Conservation (phyloP, 2,113 vertebrate genomes). For the Psittacara wagleri region DNA sequence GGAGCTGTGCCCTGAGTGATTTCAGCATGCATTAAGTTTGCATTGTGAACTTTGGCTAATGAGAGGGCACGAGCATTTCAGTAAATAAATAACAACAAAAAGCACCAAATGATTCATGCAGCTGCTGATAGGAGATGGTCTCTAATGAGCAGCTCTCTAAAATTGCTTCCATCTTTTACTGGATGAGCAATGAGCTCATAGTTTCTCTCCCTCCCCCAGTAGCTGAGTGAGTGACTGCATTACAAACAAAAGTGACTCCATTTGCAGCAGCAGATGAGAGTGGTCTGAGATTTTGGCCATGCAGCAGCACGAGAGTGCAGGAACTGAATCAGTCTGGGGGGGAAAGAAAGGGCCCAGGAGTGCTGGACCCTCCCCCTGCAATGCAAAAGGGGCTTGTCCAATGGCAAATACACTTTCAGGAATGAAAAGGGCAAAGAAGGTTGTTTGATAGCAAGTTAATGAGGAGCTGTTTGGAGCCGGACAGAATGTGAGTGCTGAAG, state of each 20-base stretch:
- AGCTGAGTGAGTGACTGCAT: not conserved
- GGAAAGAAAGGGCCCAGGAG: not conserved
- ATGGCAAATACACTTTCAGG: not conserved
- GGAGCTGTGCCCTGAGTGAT: not conserved
- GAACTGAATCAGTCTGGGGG: not conserved
- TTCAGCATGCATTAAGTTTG: not conserved
- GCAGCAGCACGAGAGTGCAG: not conserved
- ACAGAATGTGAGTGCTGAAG: not conserved
- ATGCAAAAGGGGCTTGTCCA: not conserved
- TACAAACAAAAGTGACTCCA: not conserved
- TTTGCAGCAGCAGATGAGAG: not conserved
- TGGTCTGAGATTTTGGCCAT: not conserved
- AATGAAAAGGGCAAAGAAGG: not conserved
- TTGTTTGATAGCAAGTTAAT: constrained; percentile 2
- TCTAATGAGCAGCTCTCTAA: not conserved
- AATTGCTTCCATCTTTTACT: not conserved
- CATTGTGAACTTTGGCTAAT: not conserved
- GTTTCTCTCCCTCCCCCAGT: not conserved
- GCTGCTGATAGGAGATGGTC: not conserved
- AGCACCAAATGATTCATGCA: not conserved
- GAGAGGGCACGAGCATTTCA: not conserved
- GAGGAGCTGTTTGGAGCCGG: constrained; percentile 10
- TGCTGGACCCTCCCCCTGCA: not conserved
- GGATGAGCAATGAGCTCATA: not conserved
- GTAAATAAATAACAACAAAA: constrained; percentile 10